These are phyloP conservation scores for Heteronetta atricapilla DNA, from an alignment of 2,113 vertebrate species.

Conservation along the genomic window DNA sequence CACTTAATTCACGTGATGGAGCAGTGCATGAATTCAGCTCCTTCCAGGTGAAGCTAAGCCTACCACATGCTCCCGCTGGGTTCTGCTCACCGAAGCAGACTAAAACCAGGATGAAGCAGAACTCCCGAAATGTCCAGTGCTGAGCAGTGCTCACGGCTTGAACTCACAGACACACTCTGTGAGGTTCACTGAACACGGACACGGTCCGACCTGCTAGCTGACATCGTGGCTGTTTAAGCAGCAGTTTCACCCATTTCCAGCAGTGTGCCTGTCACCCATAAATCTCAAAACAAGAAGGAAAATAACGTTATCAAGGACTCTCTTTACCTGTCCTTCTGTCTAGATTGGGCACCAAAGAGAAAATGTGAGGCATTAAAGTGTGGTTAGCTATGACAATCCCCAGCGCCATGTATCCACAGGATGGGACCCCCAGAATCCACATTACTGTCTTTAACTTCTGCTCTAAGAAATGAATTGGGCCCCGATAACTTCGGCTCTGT, in stretches of 20 bases:
- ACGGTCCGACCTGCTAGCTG: rapidly evolving
- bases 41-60: not conserved
- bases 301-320: not conserved
- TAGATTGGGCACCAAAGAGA: not conserved
- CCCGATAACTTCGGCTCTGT: not conserved
- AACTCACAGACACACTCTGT: rapidly evolving
- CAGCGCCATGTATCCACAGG: rapidly evolving
- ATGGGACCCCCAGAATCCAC: not conserved
- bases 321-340: not conserved
- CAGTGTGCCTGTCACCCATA: too few relatives aligned
- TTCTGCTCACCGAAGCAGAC: rapidly evolving
- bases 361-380: not conserved
- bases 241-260: not conserved
- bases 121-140: not conserved
- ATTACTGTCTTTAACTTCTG: not conserved
- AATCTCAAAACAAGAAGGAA: not conserved
- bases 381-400: not conserved
- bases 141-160: not conserved
- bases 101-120: not conserved
- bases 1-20: not conserved
- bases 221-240: rapidly evolving
- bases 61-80: rapidly evolving
- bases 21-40: rapidly evolving
- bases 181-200: not conserved
- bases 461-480: not conserved